phyloP scores from a whole-genome alignment of 2,797 vertebrate species.

The Tympanoctomys barrerae region DNA sequence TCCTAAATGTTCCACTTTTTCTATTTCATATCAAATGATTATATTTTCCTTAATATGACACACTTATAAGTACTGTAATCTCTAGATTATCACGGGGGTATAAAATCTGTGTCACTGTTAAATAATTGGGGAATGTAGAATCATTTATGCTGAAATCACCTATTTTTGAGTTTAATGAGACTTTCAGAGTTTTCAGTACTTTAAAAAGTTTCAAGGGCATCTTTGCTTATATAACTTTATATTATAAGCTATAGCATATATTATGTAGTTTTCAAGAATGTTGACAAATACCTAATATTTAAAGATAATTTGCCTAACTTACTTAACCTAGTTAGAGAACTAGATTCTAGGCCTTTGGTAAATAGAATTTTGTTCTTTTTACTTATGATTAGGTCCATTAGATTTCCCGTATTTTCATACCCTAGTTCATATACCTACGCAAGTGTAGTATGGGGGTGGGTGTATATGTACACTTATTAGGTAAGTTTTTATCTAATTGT shows the following conservation, averaged over 20 bases:
- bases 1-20: not conserved
- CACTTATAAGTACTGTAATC: not conserved
- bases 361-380: not conserved
- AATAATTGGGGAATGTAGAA: slow-evolving; percentile 37
- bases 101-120: slow-evolving; percentile 34
- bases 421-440: not conserved
- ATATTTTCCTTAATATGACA: not conserved
- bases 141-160: slow-evolving; percentile 12
- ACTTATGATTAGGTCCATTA: not conserved
- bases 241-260: not conserved
- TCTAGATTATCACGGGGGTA: not conserved
- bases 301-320: not conserved
- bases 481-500: not conserved
- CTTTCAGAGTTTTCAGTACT: not conserved
- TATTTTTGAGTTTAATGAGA: slow-evolving; percentile 26
- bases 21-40: not conserved
- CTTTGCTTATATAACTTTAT: slow-evolving; percentile 20
- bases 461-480: not conserved
- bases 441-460: not conserved
- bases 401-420: not conserved
- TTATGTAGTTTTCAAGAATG: not conserved
- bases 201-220: slow-evolving; percentile 1
- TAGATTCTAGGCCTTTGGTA: not conserved
- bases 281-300: not conserved
- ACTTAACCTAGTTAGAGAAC: not conserved